A percentile compares a stretch with the other conserved stretches of the same genome.
These are phyloP conservation scores for Sarcophilus harrisii DNA, from an alignment of 2,797 vertebrate species.

Conservation along the genomic window DNA sequence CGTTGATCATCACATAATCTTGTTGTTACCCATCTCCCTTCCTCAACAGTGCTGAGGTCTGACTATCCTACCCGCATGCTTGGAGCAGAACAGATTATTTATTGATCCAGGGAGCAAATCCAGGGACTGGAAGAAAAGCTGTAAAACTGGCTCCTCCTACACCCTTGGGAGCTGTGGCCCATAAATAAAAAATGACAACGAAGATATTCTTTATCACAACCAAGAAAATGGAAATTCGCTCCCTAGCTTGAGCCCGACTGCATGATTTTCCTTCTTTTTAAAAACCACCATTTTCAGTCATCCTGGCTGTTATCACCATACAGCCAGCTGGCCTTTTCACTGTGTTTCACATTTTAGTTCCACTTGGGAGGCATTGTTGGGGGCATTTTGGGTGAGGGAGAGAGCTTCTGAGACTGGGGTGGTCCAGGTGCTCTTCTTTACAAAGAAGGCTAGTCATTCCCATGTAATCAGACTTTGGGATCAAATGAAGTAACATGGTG, in stretches of 20 bases:
- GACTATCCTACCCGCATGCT: slow-evolving; percentile 24
- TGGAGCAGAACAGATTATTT: not conserved
- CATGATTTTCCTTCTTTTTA: slow-evolving; percentile 52
- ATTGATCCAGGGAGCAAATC: slow-evolving; percentile 48
- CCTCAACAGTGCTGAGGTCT: not conserved
- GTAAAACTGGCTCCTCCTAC: slow-evolving; percentile 50
- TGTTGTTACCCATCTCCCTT: not conserved
- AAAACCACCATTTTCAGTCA: slow-evolving; percentile 41
- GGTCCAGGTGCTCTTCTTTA: too few relatives aligned
- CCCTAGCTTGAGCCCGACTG: slow-evolving; percentile 48
- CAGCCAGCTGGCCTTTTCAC: not conserved
- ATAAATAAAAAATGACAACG: slow-evolving; percentile 71
- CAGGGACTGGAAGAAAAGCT: slow-evolving; percentile 54
- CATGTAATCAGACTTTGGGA: not conserved
- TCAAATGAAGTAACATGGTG: not conserved
- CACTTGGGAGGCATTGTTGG: not conserved
- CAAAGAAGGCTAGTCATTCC: not conserved
- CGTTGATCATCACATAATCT: too few relatives aligned
- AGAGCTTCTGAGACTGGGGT: not conserved
- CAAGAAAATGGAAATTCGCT: slow-evolving; percentile 65
- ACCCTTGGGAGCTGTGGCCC: slow-evolving; percentile 63
- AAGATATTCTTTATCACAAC: slow-evolving; percentile 59
- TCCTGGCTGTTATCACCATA: not conserved
- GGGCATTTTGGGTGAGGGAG: not conserved
- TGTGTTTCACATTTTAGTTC: not conserved